A percentile compares a stretch with the other conserved stretches of the same genome.
phyloP scores from a whole-genome alignment of 2,888 invertebrate species.

The Stratiomys singularior region DNA sequence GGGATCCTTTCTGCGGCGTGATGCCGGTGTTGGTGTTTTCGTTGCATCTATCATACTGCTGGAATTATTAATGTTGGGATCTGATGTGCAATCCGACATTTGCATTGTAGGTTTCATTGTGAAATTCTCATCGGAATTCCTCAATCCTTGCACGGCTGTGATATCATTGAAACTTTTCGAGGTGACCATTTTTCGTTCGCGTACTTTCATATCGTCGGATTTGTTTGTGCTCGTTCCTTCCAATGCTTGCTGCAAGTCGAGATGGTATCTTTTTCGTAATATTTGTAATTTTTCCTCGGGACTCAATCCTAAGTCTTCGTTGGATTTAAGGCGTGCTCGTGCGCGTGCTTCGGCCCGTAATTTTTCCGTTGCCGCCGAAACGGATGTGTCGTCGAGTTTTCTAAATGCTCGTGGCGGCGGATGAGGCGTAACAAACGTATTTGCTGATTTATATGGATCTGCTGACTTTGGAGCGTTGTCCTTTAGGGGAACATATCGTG shows the following conservation, averaged over 20 bases:
- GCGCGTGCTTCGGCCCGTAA: slow-evolving; percentile 73
- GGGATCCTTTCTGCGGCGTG: slow-evolving; percentile 68
- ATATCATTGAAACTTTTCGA: slow-evolving; percentile 66
- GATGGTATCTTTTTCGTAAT: slow-evolving; percentile 64
- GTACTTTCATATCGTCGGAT: slow-evolving; percentile 56
- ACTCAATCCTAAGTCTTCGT: slow-evolving; percentile 78
- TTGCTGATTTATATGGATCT: slow-evolving; percentile 48
- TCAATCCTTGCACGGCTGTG: slow-evolving; percentile 55
- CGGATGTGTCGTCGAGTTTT: slow-evolving; percentile 54
- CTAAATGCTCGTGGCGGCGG: slow-evolving; percentile 66
- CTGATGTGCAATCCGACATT: slow-evolving; percentile 67
- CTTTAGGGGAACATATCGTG: slow-evolving; percentile 39
- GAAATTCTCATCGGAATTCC: slow-evolving; percentile 55
- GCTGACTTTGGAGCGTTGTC: slow-evolving; percentile 15
- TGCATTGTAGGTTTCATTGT: slow-evolving; percentile 52
- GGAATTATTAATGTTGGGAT: slow-evolving; percentile 68
- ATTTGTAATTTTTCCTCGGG: slow-evolving; percentile 73
- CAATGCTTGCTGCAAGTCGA: slow-evolving; percentile 57
- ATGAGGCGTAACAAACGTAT: slow-evolving; percentile 66
- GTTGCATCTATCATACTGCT: not conserved
- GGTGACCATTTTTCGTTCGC: slow-evolving; percentile 63
- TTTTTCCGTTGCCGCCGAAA: slow-evolving; percentile 67
- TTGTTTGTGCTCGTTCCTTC: slow-evolving; percentile 51
- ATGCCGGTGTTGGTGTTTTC: slow-evolving; percentile 53
- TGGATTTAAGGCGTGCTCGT: slow-evolving; percentile 75